phyloP scores from a whole-genome alignment of 1,140 invertebrate species.

The Bombus waltoni region DNA sequence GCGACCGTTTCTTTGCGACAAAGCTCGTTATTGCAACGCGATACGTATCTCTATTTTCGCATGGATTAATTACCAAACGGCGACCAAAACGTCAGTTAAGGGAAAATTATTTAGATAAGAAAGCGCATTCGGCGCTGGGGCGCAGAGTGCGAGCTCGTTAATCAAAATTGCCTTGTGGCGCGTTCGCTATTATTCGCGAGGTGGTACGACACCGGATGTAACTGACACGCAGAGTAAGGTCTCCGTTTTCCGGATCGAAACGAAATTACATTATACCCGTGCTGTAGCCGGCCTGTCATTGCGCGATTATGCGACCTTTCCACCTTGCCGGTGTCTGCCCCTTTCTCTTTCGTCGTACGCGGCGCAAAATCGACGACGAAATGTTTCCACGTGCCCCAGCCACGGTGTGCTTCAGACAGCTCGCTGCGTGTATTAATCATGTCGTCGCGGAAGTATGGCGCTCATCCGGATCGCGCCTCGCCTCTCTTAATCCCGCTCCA shows the following conservation, averaged over 20 bases:
- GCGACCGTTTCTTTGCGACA: not conserved
- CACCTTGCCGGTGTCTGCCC: not conserved
- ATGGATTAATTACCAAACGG: not conserved
- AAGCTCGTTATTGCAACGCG: not conserved
- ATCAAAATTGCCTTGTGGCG: slow-evolving; percentile 24
- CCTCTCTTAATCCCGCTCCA: not conserved
- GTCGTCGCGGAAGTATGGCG: slow-evolving; percentile 43
- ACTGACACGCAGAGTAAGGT: slow-evolving; percentile 42
- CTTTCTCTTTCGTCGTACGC: not conserved
- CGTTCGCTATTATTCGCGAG: slow-evolving; percentile 22
- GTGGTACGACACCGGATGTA: slow-evolving; percentile 33
- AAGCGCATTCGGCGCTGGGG: not conserved
- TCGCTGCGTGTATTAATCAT: slow-evolving; percentile 66
- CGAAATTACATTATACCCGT: slow-evolving; percentile 54
- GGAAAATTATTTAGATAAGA: not conserved
- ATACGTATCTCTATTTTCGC: not conserved
- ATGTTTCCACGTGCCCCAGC: not conserved
- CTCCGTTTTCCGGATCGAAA: slow-evolving; percentile 50
- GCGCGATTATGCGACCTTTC: slow-evolving; percentile 51
- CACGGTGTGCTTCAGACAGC: slow-evolving; percentile 52
- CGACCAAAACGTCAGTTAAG: not conserved
- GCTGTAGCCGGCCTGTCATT: slow-evolving; percentile 35
- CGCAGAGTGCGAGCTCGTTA: slow-evolving; percentile 17
- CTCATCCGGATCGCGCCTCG: slow-evolving; percentile 20
- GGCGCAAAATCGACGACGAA: slow-evolving; percentile 14